phyloP scores from a whole-genome alignment of 2,888 invertebrate genomes.

The Cephus sareptanus region DNA sequence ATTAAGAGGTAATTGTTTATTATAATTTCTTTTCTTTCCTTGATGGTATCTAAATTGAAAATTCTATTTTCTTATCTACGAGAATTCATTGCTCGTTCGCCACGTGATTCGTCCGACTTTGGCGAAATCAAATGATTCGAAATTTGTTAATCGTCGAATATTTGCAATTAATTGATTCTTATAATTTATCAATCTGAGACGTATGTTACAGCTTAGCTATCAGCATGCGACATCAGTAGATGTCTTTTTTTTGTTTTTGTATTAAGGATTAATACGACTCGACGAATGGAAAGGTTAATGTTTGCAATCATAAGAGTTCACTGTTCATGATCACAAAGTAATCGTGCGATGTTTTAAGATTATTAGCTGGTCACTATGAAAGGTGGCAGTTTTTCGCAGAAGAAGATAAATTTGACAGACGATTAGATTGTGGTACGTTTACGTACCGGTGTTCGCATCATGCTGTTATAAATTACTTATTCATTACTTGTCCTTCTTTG shows the following conservation, averaged over 20 bases:
- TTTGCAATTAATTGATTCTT: background rate
- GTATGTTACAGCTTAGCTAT: background rate
- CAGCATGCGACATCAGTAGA: background rate
- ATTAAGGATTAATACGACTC: background rate
- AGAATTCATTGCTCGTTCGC: background rate
- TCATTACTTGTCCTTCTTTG: constrained; percentile 60
- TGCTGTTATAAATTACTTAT: background rate
- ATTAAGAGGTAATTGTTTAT: background rate
- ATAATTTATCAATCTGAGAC: background rate
- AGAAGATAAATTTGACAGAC: background rate
- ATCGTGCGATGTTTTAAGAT: background rate
- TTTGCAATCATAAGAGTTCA: background rate
- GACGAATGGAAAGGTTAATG: background rate
- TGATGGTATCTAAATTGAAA: background rate
- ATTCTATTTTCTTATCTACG: background rate
- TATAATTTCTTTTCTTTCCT: background rate
- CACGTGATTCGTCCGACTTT: background rate
- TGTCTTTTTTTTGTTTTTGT: background rate
- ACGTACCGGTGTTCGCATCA: background rate
- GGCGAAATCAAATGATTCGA: background rate
- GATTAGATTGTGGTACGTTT: background rate
- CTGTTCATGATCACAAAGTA: background rate
- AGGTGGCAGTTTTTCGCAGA: background rate
- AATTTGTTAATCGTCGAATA: background rate
- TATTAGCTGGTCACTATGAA: background rate